Percentiles rank a stretch among this genome's conserved stretches.
Evolutionary conservation across 2,797 vertebrate species (phyloP).

Genomic region (Allobates femoralis): DNA sequence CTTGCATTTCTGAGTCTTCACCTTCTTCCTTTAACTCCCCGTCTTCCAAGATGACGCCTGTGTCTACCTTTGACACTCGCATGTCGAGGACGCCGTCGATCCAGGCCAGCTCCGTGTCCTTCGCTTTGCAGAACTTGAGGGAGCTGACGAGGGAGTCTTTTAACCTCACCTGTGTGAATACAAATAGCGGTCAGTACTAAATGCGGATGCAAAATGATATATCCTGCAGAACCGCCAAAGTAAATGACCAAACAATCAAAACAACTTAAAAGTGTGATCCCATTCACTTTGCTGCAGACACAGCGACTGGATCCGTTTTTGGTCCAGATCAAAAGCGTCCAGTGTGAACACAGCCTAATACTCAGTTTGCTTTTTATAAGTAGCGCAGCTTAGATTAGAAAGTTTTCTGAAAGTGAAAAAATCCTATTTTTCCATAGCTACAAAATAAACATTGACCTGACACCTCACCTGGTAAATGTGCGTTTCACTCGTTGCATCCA

Average conservation of each 20-base stretch:
- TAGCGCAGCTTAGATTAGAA: no score
- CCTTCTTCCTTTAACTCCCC: conserved; percentile 85
- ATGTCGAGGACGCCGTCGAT: conserved; percentile 97
- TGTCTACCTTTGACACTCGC: conserved; percentile 97
- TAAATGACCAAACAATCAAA: not conserved
- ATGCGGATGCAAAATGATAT: not conserved
- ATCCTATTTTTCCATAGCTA: not conserved
- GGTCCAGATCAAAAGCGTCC: no score
- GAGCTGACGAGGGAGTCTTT: conserved; percentile 99
- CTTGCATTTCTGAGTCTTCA: conserved; percentile 85
- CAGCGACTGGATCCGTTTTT: no score
- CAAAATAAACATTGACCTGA: not conserved
- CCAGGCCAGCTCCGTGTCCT: conserved; percentile 96
- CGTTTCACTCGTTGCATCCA: conserved; percentile 97
- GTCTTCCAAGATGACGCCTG: conserved; percentile 92
- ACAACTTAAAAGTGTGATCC: not conserved
- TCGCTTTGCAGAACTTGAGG: conserved; percentile 97
- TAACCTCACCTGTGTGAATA: conserved; percentile 84
- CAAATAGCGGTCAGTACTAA: not conserved
- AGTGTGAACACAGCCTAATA: no score
- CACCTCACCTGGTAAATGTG: conserved; percentile 95
- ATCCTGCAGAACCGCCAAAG: not conserved
- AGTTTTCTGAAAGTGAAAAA: no score
- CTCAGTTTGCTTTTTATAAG: no score
- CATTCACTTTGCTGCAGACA: no score